Percentiles rank a stretch among this genome's conserved stretches.
Evolutionary conservation across 2,113 vertebrate species (phyloP).

Genomic region (Neogale vison): DNA sequence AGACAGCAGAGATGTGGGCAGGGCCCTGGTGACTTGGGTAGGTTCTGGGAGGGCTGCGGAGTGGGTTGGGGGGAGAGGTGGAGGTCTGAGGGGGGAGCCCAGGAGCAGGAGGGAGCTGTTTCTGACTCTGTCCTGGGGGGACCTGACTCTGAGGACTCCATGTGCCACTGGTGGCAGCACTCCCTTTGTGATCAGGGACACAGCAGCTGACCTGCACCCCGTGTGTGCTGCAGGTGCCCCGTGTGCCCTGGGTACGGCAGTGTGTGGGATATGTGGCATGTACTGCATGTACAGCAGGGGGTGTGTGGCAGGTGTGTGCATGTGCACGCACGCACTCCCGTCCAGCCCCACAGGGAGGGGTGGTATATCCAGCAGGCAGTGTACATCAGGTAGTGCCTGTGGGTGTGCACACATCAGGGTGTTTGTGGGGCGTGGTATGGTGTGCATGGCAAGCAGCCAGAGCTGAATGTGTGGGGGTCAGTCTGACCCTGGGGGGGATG

Average conservation of each 20-base stretch:
- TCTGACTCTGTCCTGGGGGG: neutral
- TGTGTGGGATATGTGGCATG: neutral
- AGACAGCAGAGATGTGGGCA: neutral
- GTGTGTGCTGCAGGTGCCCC: neutral
- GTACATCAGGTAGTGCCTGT: too few species aligned
- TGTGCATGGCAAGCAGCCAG: neutral
- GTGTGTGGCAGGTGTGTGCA: neutral
- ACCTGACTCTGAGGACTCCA: neutral
- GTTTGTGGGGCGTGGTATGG: neutral
- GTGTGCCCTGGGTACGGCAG: neutral
- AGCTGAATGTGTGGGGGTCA: neutral
- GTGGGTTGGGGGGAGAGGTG: neutral
- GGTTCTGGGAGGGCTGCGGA: neutral
- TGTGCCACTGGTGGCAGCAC: neutral
- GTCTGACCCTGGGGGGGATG: neutral
- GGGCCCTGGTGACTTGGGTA: neutral
- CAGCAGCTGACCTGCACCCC: neutral
- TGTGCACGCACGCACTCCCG: too few species aligned
- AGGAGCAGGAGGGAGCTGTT: neutral
- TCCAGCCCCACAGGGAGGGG: neutral
- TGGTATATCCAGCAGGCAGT: neutral
- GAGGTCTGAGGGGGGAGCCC: neutral
- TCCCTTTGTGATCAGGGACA: neutral
- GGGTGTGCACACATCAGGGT: neutral
- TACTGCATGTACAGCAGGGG: neutral